These are phyloP conservation scores for Valencia hispanica DNA, from an alignment of 2,797 vertebrate species.

Conservation along the genomic window DNA sequence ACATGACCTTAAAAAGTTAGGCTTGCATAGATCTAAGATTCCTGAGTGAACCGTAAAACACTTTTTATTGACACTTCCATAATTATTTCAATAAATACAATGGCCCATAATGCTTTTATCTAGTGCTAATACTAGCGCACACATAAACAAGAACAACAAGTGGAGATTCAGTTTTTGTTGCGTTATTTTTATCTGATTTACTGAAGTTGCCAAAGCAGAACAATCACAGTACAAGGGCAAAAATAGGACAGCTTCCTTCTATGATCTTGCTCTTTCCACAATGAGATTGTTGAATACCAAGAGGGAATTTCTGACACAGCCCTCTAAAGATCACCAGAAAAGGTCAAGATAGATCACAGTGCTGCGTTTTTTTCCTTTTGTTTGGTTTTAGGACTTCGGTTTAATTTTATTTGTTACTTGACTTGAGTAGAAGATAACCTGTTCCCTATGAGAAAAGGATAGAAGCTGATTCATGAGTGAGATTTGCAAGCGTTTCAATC, in stretches of 20 bases:
- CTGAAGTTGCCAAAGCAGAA: not conserved
- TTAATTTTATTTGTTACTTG: not conserved
- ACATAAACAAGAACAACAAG: slow-evolving; percentile 1
- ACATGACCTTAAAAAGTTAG: not conserved
- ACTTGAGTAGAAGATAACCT: not conserved
- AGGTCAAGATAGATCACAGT: not conserved
- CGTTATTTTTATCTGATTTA: not conserved
- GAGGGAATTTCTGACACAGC: not conserved
- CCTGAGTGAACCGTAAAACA: not conserved
- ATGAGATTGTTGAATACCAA: not conserved
- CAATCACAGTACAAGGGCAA: not conserved
- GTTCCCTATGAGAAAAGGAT: not conserved
- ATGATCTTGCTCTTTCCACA: not conserved
- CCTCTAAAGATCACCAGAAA: slow-evolving; percentile 1
- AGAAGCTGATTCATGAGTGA: not conserved
- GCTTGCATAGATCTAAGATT: not conserved
- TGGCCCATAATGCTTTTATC: not conserved
- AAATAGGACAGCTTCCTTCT: not conserved
- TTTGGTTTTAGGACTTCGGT: not conserved
- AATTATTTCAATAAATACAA: not conserved
- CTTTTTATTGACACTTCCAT: not conserved
- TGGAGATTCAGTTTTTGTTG: not conserved
- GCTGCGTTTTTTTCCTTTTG: not conserved
- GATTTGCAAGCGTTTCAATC: not conserved
- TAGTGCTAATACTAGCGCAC: not conserved